A percentile compares a stretch with the other conserved stretches of the same genome.
Evolutionary conservation across 2,113 vertebrate species (phyloP).

Genomic region (Sprattus sprattus): DNA sequence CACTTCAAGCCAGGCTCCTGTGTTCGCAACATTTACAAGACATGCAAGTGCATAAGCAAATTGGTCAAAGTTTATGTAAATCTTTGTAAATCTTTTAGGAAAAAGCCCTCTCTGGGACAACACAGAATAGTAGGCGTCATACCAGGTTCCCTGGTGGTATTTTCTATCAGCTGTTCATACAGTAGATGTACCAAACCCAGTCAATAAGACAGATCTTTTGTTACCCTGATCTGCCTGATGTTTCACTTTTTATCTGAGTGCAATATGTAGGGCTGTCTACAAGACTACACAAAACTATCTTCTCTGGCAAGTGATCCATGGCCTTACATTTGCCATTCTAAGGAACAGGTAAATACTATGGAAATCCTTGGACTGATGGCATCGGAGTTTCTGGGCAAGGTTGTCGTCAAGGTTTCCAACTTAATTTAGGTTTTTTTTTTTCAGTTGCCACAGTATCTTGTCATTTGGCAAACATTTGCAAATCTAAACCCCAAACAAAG

Average conservation of each 20-base stretch:
- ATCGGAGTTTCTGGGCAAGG: conserved; percentile 49
- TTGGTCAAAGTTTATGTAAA: conserved; percentile 70
- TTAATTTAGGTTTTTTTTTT: background rate
- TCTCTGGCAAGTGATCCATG: conserved; percentile 59
- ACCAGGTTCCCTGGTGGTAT: background rate
- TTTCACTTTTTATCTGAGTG: background rate
- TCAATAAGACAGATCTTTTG: background rate
- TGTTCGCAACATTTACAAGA: conserved; percentile 69
- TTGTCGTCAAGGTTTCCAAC: conserved; percentile 37
- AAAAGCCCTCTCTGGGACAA: conserved; percentile 41
- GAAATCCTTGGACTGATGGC: conserved; percentile 48
- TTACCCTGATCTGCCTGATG: background rate
- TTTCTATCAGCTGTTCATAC: background rate
- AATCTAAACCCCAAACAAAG: background rate
- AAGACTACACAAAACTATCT: conserved; percentile 52
- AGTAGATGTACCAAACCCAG: background rate
- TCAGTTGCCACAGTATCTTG: background rate
- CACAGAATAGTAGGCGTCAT: background rate
- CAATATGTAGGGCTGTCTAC: conserved; percentile 30
- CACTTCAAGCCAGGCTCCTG: background rate
- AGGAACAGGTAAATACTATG: conserved; percentile 77
- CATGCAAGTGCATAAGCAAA: conserved; percentile 70
- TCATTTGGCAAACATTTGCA: background rate
- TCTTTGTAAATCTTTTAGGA: conserved; percentile 64
- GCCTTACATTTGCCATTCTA: conserved; percentile 72